Conservation (phyloP, 2,797 vertebrate genomes). For the Neosilurus mollespiculum region DNA sequence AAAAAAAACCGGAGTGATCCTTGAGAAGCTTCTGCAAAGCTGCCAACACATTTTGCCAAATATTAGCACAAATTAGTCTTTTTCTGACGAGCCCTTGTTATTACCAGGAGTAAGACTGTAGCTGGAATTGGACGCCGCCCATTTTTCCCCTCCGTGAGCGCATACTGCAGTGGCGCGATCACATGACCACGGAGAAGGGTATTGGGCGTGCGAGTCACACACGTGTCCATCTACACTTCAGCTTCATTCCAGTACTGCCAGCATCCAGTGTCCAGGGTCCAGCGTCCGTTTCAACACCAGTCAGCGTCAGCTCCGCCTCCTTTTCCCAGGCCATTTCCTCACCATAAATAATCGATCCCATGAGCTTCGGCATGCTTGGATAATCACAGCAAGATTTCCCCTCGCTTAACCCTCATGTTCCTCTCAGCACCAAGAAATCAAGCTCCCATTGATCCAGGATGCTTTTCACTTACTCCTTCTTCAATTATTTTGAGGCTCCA, state of each 20-base stretch:
- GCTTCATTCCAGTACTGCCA: background rate
- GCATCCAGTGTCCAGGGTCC: slow-evolving; percentile 1
- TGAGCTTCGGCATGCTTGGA: slow-evolving; percentile 8
- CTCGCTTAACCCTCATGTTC: background rate
- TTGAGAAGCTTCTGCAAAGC: background rate
- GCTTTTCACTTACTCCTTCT: background rate
- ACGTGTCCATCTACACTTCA: background rate
- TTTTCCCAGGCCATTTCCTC: slow-evolving; percentile 28
- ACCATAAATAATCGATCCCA: slow-evolving; percentile 37
- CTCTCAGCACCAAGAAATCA: background rate
- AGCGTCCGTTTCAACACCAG: background rate
- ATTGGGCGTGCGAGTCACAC: background rate
- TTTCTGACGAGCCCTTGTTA: background rate
- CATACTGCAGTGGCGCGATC: too few species aligned
- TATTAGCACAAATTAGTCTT: slow-evolving; percentile 1
- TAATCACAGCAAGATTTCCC: slow-evolving; percentile 19
- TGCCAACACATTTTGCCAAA: slow-evolving; percentile 11
- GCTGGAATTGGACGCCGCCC: background rate
- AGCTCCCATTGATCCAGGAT: background rate
- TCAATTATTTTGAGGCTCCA: too few species aligned
- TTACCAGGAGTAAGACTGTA: background rate
- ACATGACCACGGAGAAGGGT: background rate
- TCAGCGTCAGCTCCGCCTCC: slow-evolving; percentile 12
- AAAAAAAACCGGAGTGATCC: background rate
- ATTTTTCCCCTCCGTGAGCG: background rate